Conservation (phyloP, 1,140 invertebrate genomes). For the Phthorimaea operculella region DNA sequence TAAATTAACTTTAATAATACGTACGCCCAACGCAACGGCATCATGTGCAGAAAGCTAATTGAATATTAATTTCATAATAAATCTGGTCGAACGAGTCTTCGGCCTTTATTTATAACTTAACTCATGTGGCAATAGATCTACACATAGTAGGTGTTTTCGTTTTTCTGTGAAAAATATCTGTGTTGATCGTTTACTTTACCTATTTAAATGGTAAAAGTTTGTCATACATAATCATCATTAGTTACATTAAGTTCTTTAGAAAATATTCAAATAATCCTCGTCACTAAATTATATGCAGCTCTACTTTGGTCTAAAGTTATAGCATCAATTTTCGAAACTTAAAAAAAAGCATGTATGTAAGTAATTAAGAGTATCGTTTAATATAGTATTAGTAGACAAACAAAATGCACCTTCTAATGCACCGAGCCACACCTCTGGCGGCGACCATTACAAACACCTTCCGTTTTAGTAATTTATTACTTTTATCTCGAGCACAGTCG, state of each 20-base stretch:
- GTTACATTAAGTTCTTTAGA: too few species aligned
- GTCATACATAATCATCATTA: too few species aligned
- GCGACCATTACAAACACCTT: conserved; percentile 57
- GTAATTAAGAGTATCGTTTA: too few species aligned
- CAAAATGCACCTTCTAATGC: conserved; percentile 34
- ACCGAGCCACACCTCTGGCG: conserved; percentile 41
- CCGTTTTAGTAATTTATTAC: conserved; percentile 63
- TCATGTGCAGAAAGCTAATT: conserved; percentile 67
- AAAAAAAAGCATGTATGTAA: too few species aligned
- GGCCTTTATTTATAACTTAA: conserved; percentile 43
- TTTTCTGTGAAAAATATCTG: too few species aligned
- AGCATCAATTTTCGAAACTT: too few species aligned
- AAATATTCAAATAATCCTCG: too few species aligned
- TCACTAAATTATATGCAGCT: too few species aligned
- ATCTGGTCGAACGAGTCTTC: conserved; percentile 53
- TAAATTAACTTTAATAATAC: conserved; percentile 66
- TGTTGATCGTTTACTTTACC: too few species aligned
- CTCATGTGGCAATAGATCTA: conserved; percentile 12
- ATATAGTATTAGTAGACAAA: not conserved
- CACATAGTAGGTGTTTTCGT: too few species aligned
- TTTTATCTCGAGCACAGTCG: conserved; percentile 60
- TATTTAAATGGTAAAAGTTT: too few species aligned
- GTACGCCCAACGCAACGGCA: conserved; percentile 48
- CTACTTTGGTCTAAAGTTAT: too few species aligned
- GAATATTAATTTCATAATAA: conserved; percentile 67